Evolutionary conservation across 2,113 vertebrate species (phyloP).

Genomic region (Podarcis raffonei): DNA sequence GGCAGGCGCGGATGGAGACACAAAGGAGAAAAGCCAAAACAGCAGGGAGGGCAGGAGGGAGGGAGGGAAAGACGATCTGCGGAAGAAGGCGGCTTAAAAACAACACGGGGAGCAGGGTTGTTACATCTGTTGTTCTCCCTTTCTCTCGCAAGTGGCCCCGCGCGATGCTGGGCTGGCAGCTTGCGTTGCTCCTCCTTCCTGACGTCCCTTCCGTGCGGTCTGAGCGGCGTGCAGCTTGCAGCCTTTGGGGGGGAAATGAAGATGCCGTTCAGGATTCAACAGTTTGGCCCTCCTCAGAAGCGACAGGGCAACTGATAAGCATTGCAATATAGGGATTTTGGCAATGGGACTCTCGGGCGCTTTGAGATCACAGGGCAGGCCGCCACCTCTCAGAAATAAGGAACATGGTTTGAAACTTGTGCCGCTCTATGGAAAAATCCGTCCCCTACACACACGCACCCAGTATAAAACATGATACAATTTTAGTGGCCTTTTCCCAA

Average conservation of each 20-base stretch:
- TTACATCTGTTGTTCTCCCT: background rate
- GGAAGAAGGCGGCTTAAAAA: background rate
- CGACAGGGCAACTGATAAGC: no score
- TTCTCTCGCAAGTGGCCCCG: no score
- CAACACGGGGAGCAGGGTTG: background rate
- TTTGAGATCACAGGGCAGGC: no score
- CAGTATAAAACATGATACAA: background rate
- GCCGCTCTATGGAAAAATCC: no score
- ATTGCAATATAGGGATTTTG: no score
- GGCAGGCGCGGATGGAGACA: background rate
- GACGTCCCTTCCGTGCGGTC: slow-evolving; percentile 26
- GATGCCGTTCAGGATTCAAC: background rate
- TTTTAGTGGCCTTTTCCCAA: background rate
- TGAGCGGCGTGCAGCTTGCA: background rate
- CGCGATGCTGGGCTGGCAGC: no score
- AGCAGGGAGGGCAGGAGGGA: background rate
- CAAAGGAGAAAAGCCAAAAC: background rate
- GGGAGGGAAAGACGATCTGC: background rate
- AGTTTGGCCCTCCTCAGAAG: no score
- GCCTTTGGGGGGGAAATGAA: background rate
- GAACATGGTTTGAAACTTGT: no score
- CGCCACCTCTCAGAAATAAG: no score
- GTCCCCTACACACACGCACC: no score
- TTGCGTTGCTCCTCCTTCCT: background rate
- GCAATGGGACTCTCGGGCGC: no score